Percentiles rank a stretch among this genome's conserved stretches.
phyloP scores from a whole-genome alignment of 2,797 vertebrate genomes.

The Todus mexicanus region DNA sequence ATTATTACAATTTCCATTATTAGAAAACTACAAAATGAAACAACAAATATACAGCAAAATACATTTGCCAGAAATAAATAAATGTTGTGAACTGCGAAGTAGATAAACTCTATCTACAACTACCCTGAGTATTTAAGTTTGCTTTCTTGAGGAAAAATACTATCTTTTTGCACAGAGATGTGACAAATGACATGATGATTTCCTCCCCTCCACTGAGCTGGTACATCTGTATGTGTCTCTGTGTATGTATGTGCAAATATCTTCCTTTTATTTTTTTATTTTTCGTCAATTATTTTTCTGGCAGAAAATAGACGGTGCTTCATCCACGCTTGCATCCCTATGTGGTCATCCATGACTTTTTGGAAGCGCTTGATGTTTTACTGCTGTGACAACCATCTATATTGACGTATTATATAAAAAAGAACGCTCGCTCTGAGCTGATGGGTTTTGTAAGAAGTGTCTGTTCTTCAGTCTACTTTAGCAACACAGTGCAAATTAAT shows the following conservation, averaged over 20 bases:
- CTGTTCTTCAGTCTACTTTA: not conserved
- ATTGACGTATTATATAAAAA: not conserved
- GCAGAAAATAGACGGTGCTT: not conserved
- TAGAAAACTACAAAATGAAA: not conserved
- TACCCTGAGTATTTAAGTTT: too few relatives aligned
- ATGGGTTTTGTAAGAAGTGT: not conserved
- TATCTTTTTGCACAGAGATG: not conserved
- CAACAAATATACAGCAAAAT: conserved; percentile 25
- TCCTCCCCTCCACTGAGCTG: not conserved
- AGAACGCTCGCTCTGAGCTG: not conserved
- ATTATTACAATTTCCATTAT: not conserved
- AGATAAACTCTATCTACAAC: too few relatives aligned
- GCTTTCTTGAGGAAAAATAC: not conserved
- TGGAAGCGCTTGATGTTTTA: not conserved
- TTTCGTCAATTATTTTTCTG: not conserved
- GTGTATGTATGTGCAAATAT: not conserved
- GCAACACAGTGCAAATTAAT: not conserved
- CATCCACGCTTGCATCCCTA: not conserved
- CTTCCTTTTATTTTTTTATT: not conserved
- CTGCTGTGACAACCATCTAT: not conserved
- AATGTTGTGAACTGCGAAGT: not conserved
- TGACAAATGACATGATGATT: not conserved
- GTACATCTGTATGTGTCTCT: not conserved
- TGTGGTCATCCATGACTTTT: not conserved
- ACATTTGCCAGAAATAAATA: conserved; percentile 24